Base-by-base conservation (phyloP, 2,888 invertebrate species). In the Hylaea fasciaria region DNA sequence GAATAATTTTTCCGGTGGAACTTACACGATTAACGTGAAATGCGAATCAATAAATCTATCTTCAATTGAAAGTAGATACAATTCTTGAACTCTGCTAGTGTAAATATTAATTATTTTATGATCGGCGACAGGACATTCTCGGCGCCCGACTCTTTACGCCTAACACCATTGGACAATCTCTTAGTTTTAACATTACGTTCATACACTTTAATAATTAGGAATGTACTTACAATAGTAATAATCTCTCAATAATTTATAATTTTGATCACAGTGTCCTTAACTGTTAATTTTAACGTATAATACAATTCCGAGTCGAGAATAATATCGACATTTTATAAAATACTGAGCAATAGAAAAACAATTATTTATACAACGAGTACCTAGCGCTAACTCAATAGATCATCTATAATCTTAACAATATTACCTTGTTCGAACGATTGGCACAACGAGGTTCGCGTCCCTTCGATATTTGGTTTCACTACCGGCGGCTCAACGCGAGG, bases 211-310 rank as follows among this genome's bases (percentile, higher is more conserved):
- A 85, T 83, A 73, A 79, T 87, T 89, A 91, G 91, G 91, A 91
- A 91, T 92, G 91, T 92, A 88, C 87, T 89, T 91, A 91, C 82
- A 87, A 83, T 89, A 79, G 84, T 89, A 86, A 91, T 90, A 92
- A 91, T 91, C 91, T 92, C 90, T 92, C 89, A 91, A 90, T 91
- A 91, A 89, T 92, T 91, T 89, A 91, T 91, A 92, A 92, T 91
- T 91, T 91, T 87, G 89, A 92, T 92, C 91, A 92, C 92, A 92
- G 91, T 90, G 85, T 86, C 80, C 89, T 91, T 91, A 88, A 91
- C 89, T 91, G 89, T 91, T 89, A 91, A 90, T 81, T 82, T 86
- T 88, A 91, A 91, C 90, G 84, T 89, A 88, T 88, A 83, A 86
- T 89, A 91, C 90, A 91, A 91, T 88, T 89, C 88, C 89, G 83